phyloP scores from a whole-genome alignment of 1,140 invertebrate genomes.

The Tetragonula clypearis region DNA sequence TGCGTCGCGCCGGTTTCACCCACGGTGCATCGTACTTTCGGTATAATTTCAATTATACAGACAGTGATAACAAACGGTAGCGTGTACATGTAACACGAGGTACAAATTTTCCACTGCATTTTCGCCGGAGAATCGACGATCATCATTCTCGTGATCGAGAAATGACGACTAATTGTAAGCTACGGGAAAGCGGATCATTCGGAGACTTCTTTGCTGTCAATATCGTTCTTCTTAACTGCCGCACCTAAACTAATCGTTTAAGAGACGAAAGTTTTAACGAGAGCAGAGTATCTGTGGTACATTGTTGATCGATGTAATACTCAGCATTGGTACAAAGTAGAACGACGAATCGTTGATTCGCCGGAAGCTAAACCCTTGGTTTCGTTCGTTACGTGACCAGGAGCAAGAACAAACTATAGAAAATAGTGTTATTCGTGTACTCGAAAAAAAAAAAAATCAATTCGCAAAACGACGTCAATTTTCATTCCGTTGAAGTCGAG shows the following conservation, averaged over 20 bases:
- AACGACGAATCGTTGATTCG: constrained; percentile 25
- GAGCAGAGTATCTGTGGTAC: constrained; percentile 13
- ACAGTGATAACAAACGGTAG: background rate
- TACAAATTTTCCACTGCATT: background rate
- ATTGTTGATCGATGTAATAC: constrained; percentile 48
- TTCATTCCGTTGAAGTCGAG: background rate
- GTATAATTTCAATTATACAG: background rate
- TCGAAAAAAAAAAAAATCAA: background rate
- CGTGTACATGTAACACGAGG: background rate
- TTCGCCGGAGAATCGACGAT: background rate
- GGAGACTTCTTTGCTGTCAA: background rate
- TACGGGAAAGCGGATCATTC: background rate
- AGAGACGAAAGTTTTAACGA: background rate
- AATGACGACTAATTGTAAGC: background rate
- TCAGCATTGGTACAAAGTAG: constrained; percentile 23
- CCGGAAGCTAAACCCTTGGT: background rate
- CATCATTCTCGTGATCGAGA: background rate
- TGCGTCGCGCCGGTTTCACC: no score
- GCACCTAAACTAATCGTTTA: constrained; percentile 19
- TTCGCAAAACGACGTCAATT: background rate
- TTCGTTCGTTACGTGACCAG: background rate
- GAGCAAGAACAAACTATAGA: background rate
- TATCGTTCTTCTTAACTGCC: constrained; percentile 2
- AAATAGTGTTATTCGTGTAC: no score
- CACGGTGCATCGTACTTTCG: no score